Base-by-base conservation (phyloP, 2,888 invertebrate species). In the Macaria notata region DNA sequence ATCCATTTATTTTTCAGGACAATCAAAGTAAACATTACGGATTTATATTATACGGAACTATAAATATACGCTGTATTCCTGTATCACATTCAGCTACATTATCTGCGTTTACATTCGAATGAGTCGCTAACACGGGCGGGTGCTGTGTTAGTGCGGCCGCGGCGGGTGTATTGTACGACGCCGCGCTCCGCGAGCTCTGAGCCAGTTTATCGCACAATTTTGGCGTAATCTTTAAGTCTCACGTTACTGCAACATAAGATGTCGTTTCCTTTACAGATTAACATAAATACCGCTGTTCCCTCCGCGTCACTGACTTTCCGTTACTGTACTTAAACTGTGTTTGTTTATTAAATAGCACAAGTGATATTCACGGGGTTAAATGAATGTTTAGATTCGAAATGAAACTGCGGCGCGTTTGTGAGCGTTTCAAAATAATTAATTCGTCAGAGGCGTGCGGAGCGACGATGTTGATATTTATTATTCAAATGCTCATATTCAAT, bases 211-310 rank as follows among this genome's bases (percentile, higher is more conserved):
- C 69, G 60, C 62, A 66, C 65, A 72, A 70, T 69, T 72, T 74
- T 66, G 62, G 59, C 66, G 67, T 76, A 76, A 76, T 78, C 79
- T 75, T 70, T 65, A 72, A 73, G 69, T 62, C 69, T 69, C 64
- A 65, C 68, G 72, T 70, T 71, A 60, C 66, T 62, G 69, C 71
- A 72, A 74, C 70, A 71, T 61, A 75, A 77, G 72, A 68, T 69
- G 68, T 64, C 69, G 71, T 74, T 72, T 70, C 69, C 71, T 66
- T 59, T 63, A 56, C 62, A 73, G 72, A 78, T 78, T 75, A 77
- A 69, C 68, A 55, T 51, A 53, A 62, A 51, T 47, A 48, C 58
- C 55, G 46, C 54, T 56, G 54, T 63, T 66, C 57, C 62, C 62
- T 68, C 61, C 62, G 62, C 59, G 61, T 62, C 64, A 64, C 61